These are phyloP conservation scores for Siniperca chuatsi DNA, from an alignment of 2,113 vertebrate species.

Conservation along the genomic window DNA sequence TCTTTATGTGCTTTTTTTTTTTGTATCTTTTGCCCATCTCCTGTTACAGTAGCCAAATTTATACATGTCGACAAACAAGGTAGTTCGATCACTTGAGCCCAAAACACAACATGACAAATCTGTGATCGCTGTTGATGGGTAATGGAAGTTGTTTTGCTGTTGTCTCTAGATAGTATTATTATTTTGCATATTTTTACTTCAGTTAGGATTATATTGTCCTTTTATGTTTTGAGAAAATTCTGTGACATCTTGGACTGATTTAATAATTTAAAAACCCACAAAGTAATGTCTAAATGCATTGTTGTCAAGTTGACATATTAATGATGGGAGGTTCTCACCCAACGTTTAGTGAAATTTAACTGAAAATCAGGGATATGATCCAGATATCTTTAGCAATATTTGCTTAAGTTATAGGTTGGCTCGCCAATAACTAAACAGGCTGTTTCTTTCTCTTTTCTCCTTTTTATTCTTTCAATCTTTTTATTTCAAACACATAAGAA, in stretches of 20 bases:
- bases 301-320: background rate
- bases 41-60: background rate
- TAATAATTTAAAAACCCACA: background rate
- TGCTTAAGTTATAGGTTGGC: background rate
- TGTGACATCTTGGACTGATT: background rate
- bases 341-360: background rate
- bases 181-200: background rate
- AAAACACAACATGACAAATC: too few relatives aligned
- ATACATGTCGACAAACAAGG: background rate
- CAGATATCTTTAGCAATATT: background rate
- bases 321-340: background rate
- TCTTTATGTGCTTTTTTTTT: background rate
- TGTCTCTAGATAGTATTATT: background rate
- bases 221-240: background rate
- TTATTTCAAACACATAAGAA: background rate
- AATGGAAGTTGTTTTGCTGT: background rate
- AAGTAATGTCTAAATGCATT: background rate
- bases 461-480: background rate
- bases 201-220: background rate
- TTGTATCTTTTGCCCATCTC: background rate
- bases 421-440: background rate
- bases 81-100: background rate
- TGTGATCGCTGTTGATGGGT: background rate
- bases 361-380: background rate
- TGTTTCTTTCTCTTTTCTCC: background rate